Conservation (phyloP, 1,140 invertebrate species). For the Drosophila arawakana region DNA sequence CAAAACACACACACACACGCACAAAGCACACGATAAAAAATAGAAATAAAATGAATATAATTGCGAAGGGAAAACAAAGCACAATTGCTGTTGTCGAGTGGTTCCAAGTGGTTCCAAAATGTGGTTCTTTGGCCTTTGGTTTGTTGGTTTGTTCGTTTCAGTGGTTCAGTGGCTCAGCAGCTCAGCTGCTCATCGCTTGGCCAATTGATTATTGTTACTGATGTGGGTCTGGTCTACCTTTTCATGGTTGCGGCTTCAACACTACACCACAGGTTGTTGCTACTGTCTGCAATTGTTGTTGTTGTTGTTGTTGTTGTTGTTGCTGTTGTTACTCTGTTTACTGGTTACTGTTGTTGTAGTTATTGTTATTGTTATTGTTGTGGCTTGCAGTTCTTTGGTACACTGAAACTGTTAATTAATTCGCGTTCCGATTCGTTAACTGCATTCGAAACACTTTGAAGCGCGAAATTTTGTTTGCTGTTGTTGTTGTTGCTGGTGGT, state of each 20-base stretch:
- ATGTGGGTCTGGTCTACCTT: conserved; percentile 63
- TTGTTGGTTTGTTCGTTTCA: too few relatives aligned
- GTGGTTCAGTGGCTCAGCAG: too few relatives aligned
- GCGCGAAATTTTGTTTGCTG: conserved; percentile 71
- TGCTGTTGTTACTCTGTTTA: conserved; percentile 14
- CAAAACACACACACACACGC: conserved; percentile 18
- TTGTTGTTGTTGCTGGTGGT: conserved; percentile 24
- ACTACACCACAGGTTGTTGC: conserved; percentile 41
- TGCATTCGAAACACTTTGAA: conserved; percentile 78
- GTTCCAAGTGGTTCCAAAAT: conserved; percentile 5
- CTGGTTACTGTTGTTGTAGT: too few relatives aligned
- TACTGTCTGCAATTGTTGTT: conserved; percentile 30
- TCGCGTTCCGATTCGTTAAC: conserved; percentile 81
- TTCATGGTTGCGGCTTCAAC: conserved; percentile 70
- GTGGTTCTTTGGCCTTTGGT: conserved; percentile 7
- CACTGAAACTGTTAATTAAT: conserved; percentile 82
- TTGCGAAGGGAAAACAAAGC: conserved; percentile 30
- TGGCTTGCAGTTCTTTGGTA: conserved; percentile 73
- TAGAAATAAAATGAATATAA: neutral
- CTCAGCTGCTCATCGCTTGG: conserved; percentile 59
- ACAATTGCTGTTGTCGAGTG: conserved; percentile 12
- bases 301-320: conserved; percentile 33
- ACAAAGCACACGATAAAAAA: conserved; percentile 22
- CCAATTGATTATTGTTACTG: conserved; percentile 74
- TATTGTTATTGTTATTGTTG: conserved; percentile 29